Conservation (phyloP, 2,797 vertebrate species). For the Euthynnus affinis region DNA sequence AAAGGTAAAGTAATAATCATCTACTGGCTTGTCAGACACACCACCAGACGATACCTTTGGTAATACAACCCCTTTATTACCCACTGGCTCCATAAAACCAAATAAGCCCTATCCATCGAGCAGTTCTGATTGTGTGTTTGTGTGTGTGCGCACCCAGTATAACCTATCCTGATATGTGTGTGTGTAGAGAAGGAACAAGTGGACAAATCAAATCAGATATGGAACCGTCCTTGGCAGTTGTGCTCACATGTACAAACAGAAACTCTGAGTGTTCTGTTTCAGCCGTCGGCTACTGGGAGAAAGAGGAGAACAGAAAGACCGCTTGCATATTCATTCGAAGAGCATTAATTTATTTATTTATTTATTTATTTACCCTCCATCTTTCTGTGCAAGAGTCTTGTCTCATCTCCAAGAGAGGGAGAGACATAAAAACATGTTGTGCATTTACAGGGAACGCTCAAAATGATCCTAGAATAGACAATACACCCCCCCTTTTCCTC, state of each 20-base stretch:
- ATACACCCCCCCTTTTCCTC: slow-evolving; percentile 13
- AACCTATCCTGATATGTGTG: slow-evolving; percentile 36
- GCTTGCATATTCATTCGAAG: slow-evolving; percentile 59
- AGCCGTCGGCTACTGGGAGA: slow-evolving; percentile 40
- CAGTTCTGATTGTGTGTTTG: slow-evolving; percentile 13
- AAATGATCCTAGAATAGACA: slow-evolving; percentile 58
- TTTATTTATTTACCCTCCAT: slow-evolving; percentile 56
- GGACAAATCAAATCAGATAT: slow-evolving; percentile 59
- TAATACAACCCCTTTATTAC: slow-evolving; percentile 68
- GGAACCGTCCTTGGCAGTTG: slow-evolving; percentile 31
- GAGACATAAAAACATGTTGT: slow-evolving; percentile 53
- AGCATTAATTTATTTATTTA: slow-evolving; percentile 31
- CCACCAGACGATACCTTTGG: slow-evolving; percentile 41
- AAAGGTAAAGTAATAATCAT: slow-evolving; percentile 72
- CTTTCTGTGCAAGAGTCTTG: slow-evolving; percentile 39
- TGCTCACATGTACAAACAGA: slow-evolving; percentile 45
- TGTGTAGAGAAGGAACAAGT: slow-evolving; percentile 35
- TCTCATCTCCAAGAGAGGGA: slow-evolving; percentile 52
- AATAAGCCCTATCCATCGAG: slow-evolving; percentile 60
- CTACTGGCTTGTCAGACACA: slow-evolving; percentile 55
- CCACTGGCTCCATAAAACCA: slow-evolving; percentile 67
- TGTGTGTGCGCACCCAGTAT: slow-evolving; percentile 17
- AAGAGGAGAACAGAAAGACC: slow-evolving; percentile 48
- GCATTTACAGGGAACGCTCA: slow-evolving; percentile 54
- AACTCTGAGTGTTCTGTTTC: slow-evolving; percentile 52